Conservation (phyloP, 2,888 invertebrate species). For the Hydraecia micacea region DNA sequence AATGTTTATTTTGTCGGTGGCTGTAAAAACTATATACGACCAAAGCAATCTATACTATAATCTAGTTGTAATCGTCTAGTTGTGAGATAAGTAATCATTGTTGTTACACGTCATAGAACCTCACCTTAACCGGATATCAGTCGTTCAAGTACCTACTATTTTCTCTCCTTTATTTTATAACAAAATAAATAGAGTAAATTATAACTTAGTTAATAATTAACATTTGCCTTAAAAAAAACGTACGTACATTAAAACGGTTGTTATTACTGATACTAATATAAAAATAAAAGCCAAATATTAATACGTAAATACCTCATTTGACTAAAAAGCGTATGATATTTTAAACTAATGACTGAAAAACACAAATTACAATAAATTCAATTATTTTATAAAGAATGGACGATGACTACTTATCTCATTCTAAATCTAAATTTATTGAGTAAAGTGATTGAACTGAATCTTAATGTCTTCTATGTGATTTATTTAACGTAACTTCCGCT, state of each 20-base stretch:
- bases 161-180: not conserved
- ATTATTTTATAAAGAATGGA: conserved; percentile 29
- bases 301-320: conserved; percentile 42
- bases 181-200: conserved; percentile 17
- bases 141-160: conserved; percentile 2
- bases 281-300: conserved; percentile 42
- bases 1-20: conserved; percentile 67
- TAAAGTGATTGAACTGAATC: conserved; percentile 77
- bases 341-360: conserved; percentile 6
- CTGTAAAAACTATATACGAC: conserved; percentile 78
- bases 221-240: conserved; percentile 55
- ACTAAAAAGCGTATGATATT: conserved; percentile 27
- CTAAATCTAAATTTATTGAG: conserved; percentile 69
- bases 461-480: conserved; percentile 77
- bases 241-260: conserved; percentile 59
- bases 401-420: conserved; percentile 69
- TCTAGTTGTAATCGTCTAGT: conserved; percentile 73
- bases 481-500: conserved; percentile 77
- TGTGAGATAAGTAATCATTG: conserved; percentile 71
- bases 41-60: conserved; percentile 82
- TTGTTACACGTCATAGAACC: conserved; percentile 46
- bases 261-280: conserved; percentile 52
- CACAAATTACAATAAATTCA: not conserved
- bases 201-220: conserved; percentile 17
- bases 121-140: conserved; percentile 31